These are phyloP conservation scores for Pygocentrus nattereri DNA, from an alignment of 2,797 vertebrate species.

Conservation along the genomic window DNA sequence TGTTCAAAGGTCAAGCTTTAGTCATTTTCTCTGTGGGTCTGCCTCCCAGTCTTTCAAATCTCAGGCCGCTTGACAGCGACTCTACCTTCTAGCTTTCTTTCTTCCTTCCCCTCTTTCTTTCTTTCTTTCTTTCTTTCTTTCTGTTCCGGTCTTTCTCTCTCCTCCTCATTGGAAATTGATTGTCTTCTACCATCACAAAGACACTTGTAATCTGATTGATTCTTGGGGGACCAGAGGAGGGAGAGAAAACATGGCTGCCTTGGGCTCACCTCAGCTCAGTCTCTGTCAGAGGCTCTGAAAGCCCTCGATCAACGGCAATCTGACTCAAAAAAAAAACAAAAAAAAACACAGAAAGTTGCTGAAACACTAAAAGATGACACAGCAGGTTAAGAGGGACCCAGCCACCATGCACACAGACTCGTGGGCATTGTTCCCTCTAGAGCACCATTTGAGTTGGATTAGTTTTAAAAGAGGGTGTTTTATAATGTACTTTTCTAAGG, in stretches of 20 bases:
- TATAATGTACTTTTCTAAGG: background rate
- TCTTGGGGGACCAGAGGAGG: conserved; percentile 75
- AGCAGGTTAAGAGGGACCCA: conserved; percentile 28
- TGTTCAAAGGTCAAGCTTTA: conserved; percentile 21
- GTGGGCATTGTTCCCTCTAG: conserved; percentile 8
- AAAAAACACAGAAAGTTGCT: conserved; percentile 41
- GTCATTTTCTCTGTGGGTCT: conserved; percentile 58
- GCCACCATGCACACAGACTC: conserved; percentile 24
- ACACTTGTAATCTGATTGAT: conserved; percentile 87
- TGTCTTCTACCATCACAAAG: conserved; percentile 89
- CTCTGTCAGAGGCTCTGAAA: conserved; percentile 55
- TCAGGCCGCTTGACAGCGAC: conserved; percentile 66
- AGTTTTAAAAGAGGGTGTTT: background rate
- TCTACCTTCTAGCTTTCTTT: conserved; percentile 53
- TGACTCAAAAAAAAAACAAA: conserved; percentile 61
- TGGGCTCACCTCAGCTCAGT: conserved; percentile 57
- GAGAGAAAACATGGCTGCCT: conserved; percentile 72
- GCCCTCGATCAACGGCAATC: conserved; percentile 68
- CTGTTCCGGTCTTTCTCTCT: conserved; percentile 64
- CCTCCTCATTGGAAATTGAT: conserved; percentile 84
- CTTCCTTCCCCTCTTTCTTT: conserved; percentile 53
- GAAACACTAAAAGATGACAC: conserved; percentile 27
- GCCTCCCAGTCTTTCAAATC: conserved; percentile 57
- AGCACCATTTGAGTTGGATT: background rate
- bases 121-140: conserved; percentile 50